These are phyloP conservation scores for Psittacula cyanocephala DNA, from an alignment of 2,113 vertebrate species.

Conservation along the genomic window DNA sequence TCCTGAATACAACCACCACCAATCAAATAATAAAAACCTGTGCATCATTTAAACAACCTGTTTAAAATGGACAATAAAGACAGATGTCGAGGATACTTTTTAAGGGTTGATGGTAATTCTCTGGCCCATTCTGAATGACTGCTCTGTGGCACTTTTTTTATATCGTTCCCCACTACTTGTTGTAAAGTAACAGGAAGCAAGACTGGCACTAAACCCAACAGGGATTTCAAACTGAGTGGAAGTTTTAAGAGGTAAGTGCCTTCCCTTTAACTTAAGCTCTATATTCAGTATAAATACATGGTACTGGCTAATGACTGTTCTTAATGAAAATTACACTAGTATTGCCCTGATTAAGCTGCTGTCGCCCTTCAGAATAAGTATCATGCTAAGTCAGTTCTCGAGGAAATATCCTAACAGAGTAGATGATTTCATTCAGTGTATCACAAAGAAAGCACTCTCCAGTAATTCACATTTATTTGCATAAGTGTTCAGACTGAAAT, in stretches of 20 bases:
- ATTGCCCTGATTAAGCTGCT: background rate
- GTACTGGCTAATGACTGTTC: background rate
- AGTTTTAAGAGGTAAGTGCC: background rate
- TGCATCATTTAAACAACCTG: background rate
- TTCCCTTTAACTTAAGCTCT: background rate
- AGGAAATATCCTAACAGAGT: background rate
- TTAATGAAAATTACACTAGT: background rate
- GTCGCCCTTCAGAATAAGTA: background rate
- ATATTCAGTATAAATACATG: background rate
- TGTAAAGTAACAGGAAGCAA: background rate
- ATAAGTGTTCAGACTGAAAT: background rate
- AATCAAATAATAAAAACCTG: background rate
- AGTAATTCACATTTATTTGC: background rate
- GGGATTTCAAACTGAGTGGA: background rate
- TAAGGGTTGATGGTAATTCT: background rate
- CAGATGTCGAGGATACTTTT: background rate
- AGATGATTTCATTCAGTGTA: background rate
- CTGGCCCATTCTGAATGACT: background rate
- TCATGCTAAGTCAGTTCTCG: background rate
- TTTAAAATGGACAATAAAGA: background rate
- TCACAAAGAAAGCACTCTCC: constrained; percentile 19
- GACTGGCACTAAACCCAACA: background rate
- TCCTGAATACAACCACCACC: background rate
- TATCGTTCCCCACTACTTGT: background rate
- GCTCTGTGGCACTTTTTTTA: background rate